phyloP scores from a whole-genome alignment of 2,888 invertebrate genomes.

The Ochlodes sylvanus region DNA sequence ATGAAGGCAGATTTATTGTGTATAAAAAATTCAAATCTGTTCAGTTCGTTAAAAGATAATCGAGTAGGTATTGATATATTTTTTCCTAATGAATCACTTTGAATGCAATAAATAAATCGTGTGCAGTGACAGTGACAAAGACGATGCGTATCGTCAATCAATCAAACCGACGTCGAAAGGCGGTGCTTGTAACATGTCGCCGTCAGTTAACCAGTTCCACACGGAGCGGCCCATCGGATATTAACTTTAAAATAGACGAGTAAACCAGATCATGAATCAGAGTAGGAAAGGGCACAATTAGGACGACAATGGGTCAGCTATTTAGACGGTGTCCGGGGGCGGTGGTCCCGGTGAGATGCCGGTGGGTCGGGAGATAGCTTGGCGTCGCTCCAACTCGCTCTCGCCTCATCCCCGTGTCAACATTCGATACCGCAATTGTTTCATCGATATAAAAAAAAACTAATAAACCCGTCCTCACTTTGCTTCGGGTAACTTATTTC shows the following conservation, averaged over 20 bases:
- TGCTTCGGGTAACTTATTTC: too few relatives aligned
- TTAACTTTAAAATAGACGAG: conserved; percentile 33
- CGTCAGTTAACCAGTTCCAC: conserved; percentile 25
- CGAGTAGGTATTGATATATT: too few relatives aligned
- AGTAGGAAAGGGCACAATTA: conserved; percentile 64
- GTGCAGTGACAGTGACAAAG: conserved; percentile 4
- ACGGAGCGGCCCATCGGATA: conserved; percentile 1
- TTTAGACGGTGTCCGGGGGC: conserved; percentile 51
- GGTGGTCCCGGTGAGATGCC: conserved; percentile 42
- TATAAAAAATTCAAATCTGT: neutral
- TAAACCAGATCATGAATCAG: conserved; percentile 62
- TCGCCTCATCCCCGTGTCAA: conserved; percentile 22
- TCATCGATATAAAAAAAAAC: neutral
- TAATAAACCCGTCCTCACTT: too few relatives aligned
- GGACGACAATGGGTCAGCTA: conserved; percentile 63
- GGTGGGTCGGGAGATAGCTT: conserved; percentile 41
- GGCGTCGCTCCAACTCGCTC: conserved; percentile 39
- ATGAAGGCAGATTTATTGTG: too few relatives aligned
- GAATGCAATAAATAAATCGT: neutral
- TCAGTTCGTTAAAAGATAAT: too few relatives aligned
- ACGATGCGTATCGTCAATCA: conserved; percentile 15
- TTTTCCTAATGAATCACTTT: too few relatives aligned
- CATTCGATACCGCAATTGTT: conserved; percentile 14
- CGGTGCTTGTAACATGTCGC: conserved; percentile 16
- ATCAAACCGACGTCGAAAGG: conserved; percentile 25